A percentile compares a stretch with the other conserved stretches of the same genome.
These are phyloP conservation scores for Gryon sp. DNA, from an alignment of 1,140 invertebrate species.

Conservation along the genomic window DNA sequence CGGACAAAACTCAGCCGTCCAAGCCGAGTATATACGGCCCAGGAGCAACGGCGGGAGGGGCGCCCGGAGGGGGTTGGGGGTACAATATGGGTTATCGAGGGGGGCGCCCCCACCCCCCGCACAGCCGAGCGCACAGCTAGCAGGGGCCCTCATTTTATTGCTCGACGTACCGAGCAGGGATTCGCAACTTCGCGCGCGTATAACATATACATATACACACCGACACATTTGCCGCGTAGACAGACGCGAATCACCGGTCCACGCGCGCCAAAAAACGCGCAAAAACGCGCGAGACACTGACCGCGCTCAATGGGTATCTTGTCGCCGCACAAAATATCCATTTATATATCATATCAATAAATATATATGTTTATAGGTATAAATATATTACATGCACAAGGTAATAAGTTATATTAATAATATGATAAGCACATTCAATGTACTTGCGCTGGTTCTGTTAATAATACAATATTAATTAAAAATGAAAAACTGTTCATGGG, in stretches of 20 bases:
- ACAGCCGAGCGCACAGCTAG: conserved; percentile 67
- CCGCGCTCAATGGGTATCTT: conserved; percentile 67
- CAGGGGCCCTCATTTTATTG: conserved; percentile 80
- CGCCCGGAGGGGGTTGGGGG: conserved; percentile 70
- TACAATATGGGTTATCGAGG: conserved; percentile 80
- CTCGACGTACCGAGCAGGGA: conserved; percentile 69
- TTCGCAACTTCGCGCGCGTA: conserved; percentile 72
- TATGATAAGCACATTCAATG: no score
- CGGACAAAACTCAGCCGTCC: conserved; percentile 77
- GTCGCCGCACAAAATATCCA: no score
- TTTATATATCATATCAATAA: no score
- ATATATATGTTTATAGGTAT: no score
- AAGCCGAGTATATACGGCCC: conserved; percentile 77
- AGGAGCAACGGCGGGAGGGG: conserved; percentile 72
- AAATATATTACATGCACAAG: no score
- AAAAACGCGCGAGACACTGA: conserved; percentile 61
- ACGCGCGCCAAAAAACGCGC: conserved; percentile 20
- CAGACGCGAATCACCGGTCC: conserved; percentile 41
- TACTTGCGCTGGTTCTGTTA: no score
- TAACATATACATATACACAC: conserved; percentile 53
- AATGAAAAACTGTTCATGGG: no score
- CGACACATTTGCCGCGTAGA: conserved; percentile 64
- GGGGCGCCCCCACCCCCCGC: conserved; percentile 72
- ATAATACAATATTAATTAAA: no score
- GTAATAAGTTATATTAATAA: no score